Evolutionary conservation across 2,888 invertebrate species (phyloP).

Genomic region (Ormyrus nitidulus): DNA sequence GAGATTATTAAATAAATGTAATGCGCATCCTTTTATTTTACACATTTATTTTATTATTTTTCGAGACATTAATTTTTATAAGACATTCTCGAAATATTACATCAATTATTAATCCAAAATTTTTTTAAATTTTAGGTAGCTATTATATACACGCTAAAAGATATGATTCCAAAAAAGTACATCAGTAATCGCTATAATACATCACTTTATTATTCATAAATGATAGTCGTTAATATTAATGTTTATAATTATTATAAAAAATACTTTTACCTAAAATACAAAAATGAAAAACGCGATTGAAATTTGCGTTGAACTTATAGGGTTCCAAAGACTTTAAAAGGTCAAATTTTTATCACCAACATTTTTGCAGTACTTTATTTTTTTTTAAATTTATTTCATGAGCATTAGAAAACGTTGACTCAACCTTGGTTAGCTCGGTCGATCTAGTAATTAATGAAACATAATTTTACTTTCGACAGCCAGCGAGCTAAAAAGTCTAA

Average conservation of each 20-base stretch:
- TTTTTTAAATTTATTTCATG: conserved; percentile 2
- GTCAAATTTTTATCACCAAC: conserved; percentile 37
- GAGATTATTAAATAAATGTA: neutral
- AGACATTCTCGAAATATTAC: conserved; percentile 5
- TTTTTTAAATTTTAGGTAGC: conserved; percentile 21
- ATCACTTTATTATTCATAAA: conserved; percentile 55
- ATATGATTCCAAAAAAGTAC: conserved; percentile 37
- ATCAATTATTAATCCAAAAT: conserved; percentile 24
- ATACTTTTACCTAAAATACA: conserved; percentile 59
- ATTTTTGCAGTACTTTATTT: conserved; percentile 17
- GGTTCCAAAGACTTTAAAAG: conserved; percentile 23
- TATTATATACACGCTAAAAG: conserved; percentile 45
- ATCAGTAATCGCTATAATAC: conserved; percentile 55
- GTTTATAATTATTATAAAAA: conserved; percentile 58
- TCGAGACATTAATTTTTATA: conserved; percentile 16
- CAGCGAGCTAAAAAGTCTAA: conserved; percentile 51
- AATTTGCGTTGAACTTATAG: conserved; percentile 38
- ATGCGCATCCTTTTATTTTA: neutral
- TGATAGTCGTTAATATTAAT: conserved; percentile 53
- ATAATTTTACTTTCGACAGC: conserved; percentile 42
- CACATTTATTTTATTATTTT: conserved; percentile 27
- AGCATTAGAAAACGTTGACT: conserved; percentile 14
- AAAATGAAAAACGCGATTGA: conserved; percentile 57
- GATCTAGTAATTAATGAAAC: conserved; percentile 28
- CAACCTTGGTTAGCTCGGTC: conserved; percentile 39